Evolutionary conservation across 2,113 vertebrate genomes (phyloP).

Genomic region (Redunca redunca): DNA sequence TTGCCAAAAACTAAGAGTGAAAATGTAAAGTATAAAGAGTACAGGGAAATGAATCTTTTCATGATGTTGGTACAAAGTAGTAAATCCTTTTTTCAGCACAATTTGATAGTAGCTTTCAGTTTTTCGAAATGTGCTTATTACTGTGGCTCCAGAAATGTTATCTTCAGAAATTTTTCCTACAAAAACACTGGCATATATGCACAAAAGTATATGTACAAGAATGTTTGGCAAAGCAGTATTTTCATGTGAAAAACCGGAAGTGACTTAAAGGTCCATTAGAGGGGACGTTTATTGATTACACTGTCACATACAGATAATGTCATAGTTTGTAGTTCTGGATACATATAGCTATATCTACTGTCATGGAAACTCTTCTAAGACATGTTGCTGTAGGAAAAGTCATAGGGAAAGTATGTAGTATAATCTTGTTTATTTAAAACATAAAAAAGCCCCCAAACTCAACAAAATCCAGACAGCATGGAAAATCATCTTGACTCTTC

Average conservation of each 20-base stretch:
- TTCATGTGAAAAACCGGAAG: neutral
- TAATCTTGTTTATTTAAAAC: slow-evolving; percentile 10
- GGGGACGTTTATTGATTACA: neutral
- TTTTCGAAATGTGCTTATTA: neutral
- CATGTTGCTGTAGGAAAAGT: neutral
- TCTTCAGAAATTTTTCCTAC: neutral
- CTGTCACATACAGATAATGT: neutral
- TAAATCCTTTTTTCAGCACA: neutral
- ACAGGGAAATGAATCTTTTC: neutral
- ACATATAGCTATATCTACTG: neutral
- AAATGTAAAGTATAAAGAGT: neutral
- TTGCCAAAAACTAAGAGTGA: neutral
- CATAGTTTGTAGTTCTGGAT: neutral
- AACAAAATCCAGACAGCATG: neutral
- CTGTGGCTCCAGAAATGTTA: neutral
- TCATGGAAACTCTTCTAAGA: neutral
- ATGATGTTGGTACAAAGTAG: neutral
- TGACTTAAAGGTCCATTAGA: neutral
- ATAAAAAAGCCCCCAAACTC: neutral
- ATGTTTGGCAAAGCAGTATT: neutral
- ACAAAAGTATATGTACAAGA: neutral
- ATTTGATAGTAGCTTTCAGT: neutral
- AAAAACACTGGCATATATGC: neutral
- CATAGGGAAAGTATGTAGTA: neutral
- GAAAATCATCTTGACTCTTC: neutral